Conservation (phyloP, 2,888 invertebrate species). For the Andrena marginata region DNA sequence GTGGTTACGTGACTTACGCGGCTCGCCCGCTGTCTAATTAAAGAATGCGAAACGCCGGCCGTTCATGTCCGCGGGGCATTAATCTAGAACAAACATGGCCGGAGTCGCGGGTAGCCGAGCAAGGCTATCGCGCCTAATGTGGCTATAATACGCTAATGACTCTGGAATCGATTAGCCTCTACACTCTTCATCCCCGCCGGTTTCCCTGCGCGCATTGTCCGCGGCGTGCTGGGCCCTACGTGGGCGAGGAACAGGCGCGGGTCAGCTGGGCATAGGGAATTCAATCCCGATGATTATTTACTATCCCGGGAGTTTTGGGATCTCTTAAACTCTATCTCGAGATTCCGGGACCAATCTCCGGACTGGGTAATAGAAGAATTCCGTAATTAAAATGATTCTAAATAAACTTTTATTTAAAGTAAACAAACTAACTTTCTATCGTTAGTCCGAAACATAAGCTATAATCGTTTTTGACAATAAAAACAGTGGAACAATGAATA, state of each 20-base stretch:
- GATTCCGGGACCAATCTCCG: too few species aligned
- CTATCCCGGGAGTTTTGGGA: too few species aligned
- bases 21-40: constrained; percentile 78
- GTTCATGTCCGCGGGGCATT: constrained; percentile 80
- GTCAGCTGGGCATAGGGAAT: too few species aligned
- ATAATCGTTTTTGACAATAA: too few species aligned
- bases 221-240: not conserved
- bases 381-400: too few species aligned
- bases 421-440: too few species aligned
- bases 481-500: too few species aligned
- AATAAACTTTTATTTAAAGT: too few species aligned
- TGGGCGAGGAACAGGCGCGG: not conserved
- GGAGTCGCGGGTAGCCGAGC: constrained; percentile 63
- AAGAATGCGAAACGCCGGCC: constrained; percentile 76
- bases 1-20: constrained; percentile 45
- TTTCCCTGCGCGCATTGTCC: constrained; percentile 1
- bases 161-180: constrained; percentile 81
- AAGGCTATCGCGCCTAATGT: constrained; percentile 77
- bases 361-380: too few species aligned
- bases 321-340: too few species aligned
- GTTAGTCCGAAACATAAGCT: too few species aligned
- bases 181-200: constrained; percentile 47
- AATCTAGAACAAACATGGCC: constrained; percentile 82
- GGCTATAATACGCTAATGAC: constrained; percentile 78
- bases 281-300: too few species aligned